Evolutionary conservation across 2,888 invertebrate species (phyloP), one percentile per base, ranked within the genome.

Genomic region (Nomada fabriciana): DNA sequence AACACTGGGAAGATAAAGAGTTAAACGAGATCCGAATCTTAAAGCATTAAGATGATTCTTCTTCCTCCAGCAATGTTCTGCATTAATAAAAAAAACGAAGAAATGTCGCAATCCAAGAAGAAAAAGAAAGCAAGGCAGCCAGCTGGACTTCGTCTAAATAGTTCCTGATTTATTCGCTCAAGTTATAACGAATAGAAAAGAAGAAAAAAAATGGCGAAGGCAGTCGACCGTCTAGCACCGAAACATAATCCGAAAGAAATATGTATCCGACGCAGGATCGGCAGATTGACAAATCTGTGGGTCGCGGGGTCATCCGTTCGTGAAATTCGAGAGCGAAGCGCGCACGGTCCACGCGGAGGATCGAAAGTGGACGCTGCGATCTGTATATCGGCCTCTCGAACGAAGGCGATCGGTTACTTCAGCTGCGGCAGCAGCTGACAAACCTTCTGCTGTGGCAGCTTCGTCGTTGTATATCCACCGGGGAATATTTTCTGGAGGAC

Each of bases 341-440:
- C 72, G 82, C 76, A 80, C 79, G 84, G 67, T 67, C 74, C 74
- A 74, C 43, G 77, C 59, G n/a, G 29, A 29, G 20, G 67, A 80
- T 82, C 69, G 64, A 81, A 75, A 61, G 65, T 15, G 29, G 23
- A 57, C 53, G 55, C 64, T 43, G 47, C 52, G 80, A 80, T 82
- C 76, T 71, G 50, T 61, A 52, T 53, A 72, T 64, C 63, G 53
- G 43, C 59, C 60, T 71, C 75, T 76, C 69, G 18, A 57, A 23
- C 64, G 78, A 84, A 80, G 83, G 82, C 80, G 71, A 78, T 83
- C 79, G 81, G 87, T 89, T 89, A 82, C 82, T 85, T 89, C 91
- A 91, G 91, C 91, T 91, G 82, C 80, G 55, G 89, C 84, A 55
- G 77, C 85, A 86, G 85, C 85, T 86, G 86, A 86, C 84, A 79